phyloP scores from a whole-genome alignment of 2,113 vertebrate genomes.

The Agapornis roseicollis region DNA sequence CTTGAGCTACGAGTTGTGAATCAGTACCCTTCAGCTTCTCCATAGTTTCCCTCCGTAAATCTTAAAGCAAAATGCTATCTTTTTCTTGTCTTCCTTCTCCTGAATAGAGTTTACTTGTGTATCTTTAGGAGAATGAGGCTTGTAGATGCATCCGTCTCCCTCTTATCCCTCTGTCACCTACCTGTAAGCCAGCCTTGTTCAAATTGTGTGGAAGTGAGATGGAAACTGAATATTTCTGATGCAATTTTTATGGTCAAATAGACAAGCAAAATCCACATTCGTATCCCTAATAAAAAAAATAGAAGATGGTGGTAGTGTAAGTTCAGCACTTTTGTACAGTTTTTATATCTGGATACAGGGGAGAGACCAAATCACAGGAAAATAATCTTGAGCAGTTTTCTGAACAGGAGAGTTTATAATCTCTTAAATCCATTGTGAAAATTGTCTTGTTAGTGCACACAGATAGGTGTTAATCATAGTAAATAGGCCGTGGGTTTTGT shows the following conservation, averaged over 20 bases:
- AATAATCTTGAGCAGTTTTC: background rate
- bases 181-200: background rate
- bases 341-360: background rate
- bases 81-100: background rate
- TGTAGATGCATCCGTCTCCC: background rate
- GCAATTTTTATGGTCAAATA: background rate
- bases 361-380: background rate
- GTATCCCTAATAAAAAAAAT: background rate
- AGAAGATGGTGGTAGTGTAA: background rate
- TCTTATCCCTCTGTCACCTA: background rate
- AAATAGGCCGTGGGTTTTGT: background rate
- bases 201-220: background rate
- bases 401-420: background rate
- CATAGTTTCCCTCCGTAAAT: background rate
- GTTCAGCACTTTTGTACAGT: background rate
- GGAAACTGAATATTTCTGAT: background rate
- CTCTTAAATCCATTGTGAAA: background rate
- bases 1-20: background rate
- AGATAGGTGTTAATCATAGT: constrained; percentile 3
- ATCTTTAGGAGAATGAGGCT: background rate
- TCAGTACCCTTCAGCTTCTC: background rate
- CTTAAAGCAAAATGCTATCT: background rate
- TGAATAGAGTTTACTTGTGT: background rate
- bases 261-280: background rate
- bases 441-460: background rate